Evolutionary conservation across 2,113 vertebrate species (phyloP).

Genomic region (Urocitellus parryii): DNA sequence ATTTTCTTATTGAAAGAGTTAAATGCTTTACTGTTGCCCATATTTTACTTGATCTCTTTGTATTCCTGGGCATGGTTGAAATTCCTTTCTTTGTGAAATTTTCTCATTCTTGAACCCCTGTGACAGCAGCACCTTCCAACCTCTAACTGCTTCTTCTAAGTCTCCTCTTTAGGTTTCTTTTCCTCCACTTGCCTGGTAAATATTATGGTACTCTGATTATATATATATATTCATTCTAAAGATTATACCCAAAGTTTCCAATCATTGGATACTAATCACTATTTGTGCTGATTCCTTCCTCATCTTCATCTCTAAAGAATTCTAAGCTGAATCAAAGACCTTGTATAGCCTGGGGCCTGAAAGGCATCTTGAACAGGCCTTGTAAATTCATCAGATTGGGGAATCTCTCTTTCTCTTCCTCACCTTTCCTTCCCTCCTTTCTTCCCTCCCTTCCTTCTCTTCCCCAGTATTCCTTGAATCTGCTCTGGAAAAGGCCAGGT

Average conservation of each 20-base stretch:
- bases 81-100: neutral
- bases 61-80: neutral
- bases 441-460: too few species aligned
- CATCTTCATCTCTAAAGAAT: neutral
- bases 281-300: neutral
- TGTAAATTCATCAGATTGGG: neutral
- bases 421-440: too few species aligned
- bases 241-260: neutral
- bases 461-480: neutral
- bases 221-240: too few species aligned
- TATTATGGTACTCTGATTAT: too few species aligned
- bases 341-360: neutral
- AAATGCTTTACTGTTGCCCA: neutral
- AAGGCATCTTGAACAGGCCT: neutral
- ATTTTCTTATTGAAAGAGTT: neutral
- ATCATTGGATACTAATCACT: neutral
- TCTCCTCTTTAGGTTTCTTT: neutral
- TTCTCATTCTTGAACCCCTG: neutral
- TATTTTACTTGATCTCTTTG: neutral
- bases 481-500: neutral
- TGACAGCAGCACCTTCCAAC: neutral
- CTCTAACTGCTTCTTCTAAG: neutral
- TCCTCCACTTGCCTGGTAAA: neutral
- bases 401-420: neutral
- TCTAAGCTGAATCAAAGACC: neutral